Evolutionary conservation across 2,113 vertebrate genomes (phyloP), one percentile per base, ranked within the genome.

Genomic region (Anarrhichthys ocellatus): DNA sequence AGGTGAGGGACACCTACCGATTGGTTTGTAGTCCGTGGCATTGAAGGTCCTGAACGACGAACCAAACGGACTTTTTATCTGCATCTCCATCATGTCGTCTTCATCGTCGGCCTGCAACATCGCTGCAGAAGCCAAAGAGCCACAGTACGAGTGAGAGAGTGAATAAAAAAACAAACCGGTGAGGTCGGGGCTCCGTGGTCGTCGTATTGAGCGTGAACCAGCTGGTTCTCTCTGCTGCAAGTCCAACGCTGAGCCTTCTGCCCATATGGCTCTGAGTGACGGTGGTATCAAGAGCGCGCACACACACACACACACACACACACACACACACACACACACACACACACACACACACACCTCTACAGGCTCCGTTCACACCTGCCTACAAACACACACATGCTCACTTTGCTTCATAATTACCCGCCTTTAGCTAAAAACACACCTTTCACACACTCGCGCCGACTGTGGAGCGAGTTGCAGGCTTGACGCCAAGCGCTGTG

Each of bases 41-140:
- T 99, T 99, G 88, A 99, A 99, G 29, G 98, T 99, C 81, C 98
- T 96, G 89, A 99, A 99, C 22, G 98, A 99, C 29, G 98, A 99
- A n/a, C 98, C 98, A 83, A 99, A 99, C 0, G 98, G 98, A 88
- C 97, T 99, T 90, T 98, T 98, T 97, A 99, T 99, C 92, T 97
- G 97, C 92, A 99, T 97, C 88, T 99, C 98, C 93, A 99, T 95
- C 90, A 99, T 95, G 84, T 99, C 97, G 66, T 99, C 98, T 91
- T 99, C 98, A 87, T 99, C 98, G 81, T 99, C 98, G 29, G 98
- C 98, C 92, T 99, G 98, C 81, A 99, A 86, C 98, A 99, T 99
- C 80, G 98, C 98, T 99, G 87, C 18, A 82, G 82, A 90, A 32
- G 52, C 18, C 84, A 14, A 81, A 81, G 20, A 61, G 56, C 10